phyloP scores from a whole-genome alignment of 2,888 invertebrate genomes.

The Mythimna ferrago region DNA sequence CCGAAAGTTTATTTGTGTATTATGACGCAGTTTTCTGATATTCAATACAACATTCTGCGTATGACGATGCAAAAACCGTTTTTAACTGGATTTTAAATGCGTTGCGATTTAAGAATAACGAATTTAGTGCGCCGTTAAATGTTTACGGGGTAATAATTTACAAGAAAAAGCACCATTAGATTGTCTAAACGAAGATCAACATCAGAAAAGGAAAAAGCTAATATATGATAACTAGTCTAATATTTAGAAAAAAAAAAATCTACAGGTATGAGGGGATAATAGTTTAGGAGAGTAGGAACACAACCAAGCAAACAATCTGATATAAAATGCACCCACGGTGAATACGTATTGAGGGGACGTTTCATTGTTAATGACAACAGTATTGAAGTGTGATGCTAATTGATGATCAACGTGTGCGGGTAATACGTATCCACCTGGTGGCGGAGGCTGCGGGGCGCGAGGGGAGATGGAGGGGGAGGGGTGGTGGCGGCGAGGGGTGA shows the following conservation, averaged over 20 bases:
- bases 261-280: constrained; percentile 18
- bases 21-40: constrained; percentile 19
- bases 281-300: constrained; percentile 20
- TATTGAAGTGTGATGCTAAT: constrained; percentile 62
- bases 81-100: constrained; percentile 36
- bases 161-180: constrained; percentile 36
- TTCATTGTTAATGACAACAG: constrained; percentile 55
- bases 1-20: constrained; percentile 18
- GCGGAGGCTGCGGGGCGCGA: constrained; percentile 43
- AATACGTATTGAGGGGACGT: constrained; percentile 65
- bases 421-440: constrained; percentile 81
- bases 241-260: constrained; percentile 18
- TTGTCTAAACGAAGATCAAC: constrained; percentile 18
- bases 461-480: constrained; percentile 47
- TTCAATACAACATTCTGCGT: constrained; percentile 11
- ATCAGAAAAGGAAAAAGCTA: constrained; percentile 14
- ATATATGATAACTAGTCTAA: constrained; percentile 33
- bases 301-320: constrained; percentile 62
- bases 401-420: constrained; percentile 71
- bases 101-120: constrained; percentile 46
- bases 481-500: constrained; percentile 32
- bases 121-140: constrained; percentile 50
- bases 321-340: constrained; percentile 57
- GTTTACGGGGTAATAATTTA: constrained; percentile 57
- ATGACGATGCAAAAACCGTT: constrained; percentile 21